Evolutionary conservation across 2,113 vertebrate species (phyloP).

Genomic region (Agelaius phoeniceus): DNA sequence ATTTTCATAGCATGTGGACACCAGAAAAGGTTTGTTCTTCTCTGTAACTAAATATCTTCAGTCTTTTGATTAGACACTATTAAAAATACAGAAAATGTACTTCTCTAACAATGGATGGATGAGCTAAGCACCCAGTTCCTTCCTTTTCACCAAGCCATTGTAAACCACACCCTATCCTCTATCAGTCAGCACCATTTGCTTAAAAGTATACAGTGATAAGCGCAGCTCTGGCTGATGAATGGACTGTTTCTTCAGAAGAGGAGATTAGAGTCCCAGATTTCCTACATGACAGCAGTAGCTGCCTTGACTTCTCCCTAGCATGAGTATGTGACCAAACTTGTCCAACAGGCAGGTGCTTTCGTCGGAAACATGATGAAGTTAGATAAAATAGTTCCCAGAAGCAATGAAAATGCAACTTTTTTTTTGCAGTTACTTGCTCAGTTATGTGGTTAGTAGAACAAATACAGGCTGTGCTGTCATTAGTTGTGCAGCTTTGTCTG

Average conservation of each 20-base stretch:
- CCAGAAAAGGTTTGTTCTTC: neutral
- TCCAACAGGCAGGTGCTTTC: neutral
- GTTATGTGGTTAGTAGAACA: neutral
- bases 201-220: conserved; percentile 21
- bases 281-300: neutral
- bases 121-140: conserved; percentile 53
- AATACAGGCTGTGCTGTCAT: neutral
- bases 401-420: neutral
- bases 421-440: neutral
- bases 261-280: neutral
- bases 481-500: neutral
- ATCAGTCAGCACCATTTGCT: neutral
- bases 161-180: conserved; percentile 45
- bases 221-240: conserved; percentile 21
- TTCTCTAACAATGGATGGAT: conserved; percentile 19
- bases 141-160: conserved; percentile 23
- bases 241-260: conserved; percentile 1
- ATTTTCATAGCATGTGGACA: neutral
- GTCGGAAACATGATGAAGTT: neutral
- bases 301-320: neutral
- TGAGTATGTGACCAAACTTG: conserved; percentile 8
- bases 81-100: neutral
- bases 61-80: neutral
- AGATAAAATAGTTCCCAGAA: neutral
- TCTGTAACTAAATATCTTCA: neutral